Conservation (phyloP, 30 jellyfish, hydroid and myxozoan species). For the Pelagia noctiluca region DNA sequence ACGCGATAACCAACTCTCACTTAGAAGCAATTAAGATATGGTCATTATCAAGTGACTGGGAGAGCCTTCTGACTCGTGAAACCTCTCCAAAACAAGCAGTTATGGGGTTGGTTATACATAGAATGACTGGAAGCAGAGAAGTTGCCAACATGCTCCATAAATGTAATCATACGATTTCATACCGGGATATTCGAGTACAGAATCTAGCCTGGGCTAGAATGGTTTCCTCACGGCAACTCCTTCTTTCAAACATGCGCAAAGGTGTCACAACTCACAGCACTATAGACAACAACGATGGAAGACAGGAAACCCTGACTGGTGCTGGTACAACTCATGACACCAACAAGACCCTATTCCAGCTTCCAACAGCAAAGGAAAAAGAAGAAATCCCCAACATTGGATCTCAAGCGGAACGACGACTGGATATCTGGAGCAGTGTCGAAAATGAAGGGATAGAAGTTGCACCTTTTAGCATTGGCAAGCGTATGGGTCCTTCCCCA, state of each 20-base stretch:
- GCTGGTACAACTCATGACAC: constrained; percentile 66
- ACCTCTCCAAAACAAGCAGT: constrained; percentile 50
- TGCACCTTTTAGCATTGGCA: too few relatives aligned
- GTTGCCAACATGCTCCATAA: constrained; percentile 34
- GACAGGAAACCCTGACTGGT: constrained; percentile 57
- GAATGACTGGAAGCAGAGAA: constrained; percentile 45
- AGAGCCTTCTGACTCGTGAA: constrained; percentile 12
- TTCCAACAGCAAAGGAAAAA: constrained; percentile 21
- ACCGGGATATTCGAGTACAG: constrained; percentile 40
- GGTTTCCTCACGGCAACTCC: constrained; percentile 4
- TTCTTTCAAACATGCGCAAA: constrained; percentile 28
- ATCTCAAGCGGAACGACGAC: constrained; percentile 8
- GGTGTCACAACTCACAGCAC: constrained; percentile 57
- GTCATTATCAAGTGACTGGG: constrained; percentile 57
- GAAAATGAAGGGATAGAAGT: too few relatives aligned
- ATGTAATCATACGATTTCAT: constrained; percentile 43
- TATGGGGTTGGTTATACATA: constrained; percentile 22
- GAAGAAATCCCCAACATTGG: constrained; percentile 19
- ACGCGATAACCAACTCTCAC: constrained; percentile 15
- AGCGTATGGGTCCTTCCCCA: too few relatives aligned
- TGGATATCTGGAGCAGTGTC: constrained; percentile 23
- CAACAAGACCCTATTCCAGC: constrained; percentile 60
- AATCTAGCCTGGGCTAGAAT: constrained; percentile 52
- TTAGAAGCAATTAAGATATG: constrained; percentile 44
- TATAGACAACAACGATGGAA: constrained; percentile 55